A percentile compares a stretch with the other conserved stretches of the same genome.
These are phyloP conservation scores for Drosophila recens DNA, from an alignment of 2,888 invertebrate species.

Conservation along the genomic window DNA sequence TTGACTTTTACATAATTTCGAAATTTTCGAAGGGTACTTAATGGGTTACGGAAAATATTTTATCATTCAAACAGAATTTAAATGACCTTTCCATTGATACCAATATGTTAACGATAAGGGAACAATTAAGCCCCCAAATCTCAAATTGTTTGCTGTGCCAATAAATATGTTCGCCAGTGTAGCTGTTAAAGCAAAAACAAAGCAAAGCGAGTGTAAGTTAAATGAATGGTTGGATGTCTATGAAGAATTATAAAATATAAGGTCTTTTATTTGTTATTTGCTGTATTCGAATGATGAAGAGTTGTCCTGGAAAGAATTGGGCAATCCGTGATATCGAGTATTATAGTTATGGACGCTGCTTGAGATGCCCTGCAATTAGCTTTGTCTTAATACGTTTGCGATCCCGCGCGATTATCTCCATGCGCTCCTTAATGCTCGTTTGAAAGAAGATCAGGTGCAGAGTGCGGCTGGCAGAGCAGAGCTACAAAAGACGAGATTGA, in stretches of 20 bases:
- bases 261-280: slow-evolving; percentile 2
- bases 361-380: slow-evolving; percentile 63
- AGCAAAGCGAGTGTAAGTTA: no score
- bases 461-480: slow-evolving; percentile 80
- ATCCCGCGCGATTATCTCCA: slow-evolving; percentile 83
- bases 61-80: no score
- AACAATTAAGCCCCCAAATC: no score
- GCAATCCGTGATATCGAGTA: background rate
- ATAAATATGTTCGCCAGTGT: no score
- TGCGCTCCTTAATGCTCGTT: slow-evolving; percentile 80
- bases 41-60: no score
- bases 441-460: slow-evolving; percentile 81
- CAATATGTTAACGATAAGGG: no score
- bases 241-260: slow-evolving; percentile 6
- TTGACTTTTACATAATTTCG: no score
- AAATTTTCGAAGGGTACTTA: no score
- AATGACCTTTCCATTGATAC: no score
- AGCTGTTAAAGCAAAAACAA: no score
- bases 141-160: no score
- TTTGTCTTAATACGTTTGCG: slow-evolving; percentile 81
- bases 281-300: background rate
- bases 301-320: background rate
- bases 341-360: slow-evolving; percentile 45
- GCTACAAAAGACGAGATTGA: slow-evolving; percentile 47
- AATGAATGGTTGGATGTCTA: background rate